These are phyloP conservation scores for Crocuta crocuta DNA, from an alignment of 2,113 vertebrate genomes.

Conservation along the genomic window DNA sequence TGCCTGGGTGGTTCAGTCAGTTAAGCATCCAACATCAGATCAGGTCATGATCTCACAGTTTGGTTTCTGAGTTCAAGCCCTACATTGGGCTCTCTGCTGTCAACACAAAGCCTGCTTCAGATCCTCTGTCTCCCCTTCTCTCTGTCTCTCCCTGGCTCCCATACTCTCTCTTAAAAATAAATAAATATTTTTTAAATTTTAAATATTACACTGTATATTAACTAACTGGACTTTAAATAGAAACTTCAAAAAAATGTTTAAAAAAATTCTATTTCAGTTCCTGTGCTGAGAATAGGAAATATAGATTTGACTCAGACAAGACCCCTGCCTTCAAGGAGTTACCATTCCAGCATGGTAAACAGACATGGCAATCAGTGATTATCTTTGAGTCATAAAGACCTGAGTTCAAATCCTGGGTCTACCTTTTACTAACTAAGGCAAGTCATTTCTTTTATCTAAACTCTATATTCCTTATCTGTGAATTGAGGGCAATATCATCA, in stretches of 20 bases:
- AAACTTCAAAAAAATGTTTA: not conserved
- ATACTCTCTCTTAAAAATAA: no score
- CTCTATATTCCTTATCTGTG: slow-evolving; percentile 26
- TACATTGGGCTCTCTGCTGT: no score
- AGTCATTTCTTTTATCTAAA: slow-evolving; percentile 60
- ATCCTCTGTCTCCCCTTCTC: no score
- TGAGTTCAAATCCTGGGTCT: slow-evolving; percentile 10
- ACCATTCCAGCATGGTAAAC: not conserved
- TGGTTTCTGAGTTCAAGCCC: no score
- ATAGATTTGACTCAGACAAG: slow-evolving; percentile 45
- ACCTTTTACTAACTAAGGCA: not conserved
- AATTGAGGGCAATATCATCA: not conserved
- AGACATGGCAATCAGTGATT: not conserved
- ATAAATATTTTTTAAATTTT: no score
- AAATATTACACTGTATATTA: not conserved
- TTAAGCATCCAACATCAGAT: no score
- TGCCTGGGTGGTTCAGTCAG: no score
- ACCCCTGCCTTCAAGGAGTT: not conserved
- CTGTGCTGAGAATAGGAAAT: slow-evolving; percentile 26
- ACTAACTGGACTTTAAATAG: not conserved
- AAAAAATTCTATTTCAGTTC: not conserved
- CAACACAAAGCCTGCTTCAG: no score
- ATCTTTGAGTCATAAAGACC: slow-evolving; percentile 1
- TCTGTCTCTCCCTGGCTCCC: no score
- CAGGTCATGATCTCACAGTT: no score